Conservation (phyloP, 1,140 invertebrate genomes). For the Sinella curviseta region DNA sequence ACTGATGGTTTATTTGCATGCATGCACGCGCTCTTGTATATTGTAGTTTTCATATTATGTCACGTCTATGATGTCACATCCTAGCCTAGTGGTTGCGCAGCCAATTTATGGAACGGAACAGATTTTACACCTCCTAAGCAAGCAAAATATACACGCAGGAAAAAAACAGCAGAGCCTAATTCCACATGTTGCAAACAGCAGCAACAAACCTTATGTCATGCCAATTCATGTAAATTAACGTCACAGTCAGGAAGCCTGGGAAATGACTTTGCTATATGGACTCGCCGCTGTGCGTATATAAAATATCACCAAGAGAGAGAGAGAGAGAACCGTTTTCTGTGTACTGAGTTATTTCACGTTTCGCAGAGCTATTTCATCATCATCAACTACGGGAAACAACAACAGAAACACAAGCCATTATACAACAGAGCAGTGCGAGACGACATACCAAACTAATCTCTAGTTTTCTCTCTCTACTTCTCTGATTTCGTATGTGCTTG, state of each 20-base stretch:
- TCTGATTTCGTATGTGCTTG: too few relatives aligned
- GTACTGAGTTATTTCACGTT: background rate
- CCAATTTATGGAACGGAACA: background rate
- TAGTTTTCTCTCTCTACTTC: too few relatives aligned
- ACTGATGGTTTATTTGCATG: background rate
- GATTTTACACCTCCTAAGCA: background rate
- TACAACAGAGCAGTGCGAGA: too few relatives aligned
- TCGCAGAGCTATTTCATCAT: background rate
- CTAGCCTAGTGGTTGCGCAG: too few relatives aligned
- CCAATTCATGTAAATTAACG: constrained; percentile 11
- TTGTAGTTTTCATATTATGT: too few relatives aligned
- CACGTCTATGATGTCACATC: background rate
- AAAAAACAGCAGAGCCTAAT: background rate
- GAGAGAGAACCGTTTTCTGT: too few relatives aligned
- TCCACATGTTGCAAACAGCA: background rate
- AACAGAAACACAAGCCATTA: too few relatives aligned
- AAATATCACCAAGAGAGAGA: too few relatives aligned
- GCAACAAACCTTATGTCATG: background rate
- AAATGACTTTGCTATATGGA: background rate
- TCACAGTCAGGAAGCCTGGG: background rate
- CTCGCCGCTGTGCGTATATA: too few relatives aligned
- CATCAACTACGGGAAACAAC: background rate
- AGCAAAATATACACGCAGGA: background rate
- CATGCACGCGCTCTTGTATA: background rate
- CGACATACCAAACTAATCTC: too few relatives aligned